These are phyloP conservation scores for Halichoerus grypus DNA, from an alignment of 2,113 vertebrate genomes.

Conservation along the genomic window DNA sequence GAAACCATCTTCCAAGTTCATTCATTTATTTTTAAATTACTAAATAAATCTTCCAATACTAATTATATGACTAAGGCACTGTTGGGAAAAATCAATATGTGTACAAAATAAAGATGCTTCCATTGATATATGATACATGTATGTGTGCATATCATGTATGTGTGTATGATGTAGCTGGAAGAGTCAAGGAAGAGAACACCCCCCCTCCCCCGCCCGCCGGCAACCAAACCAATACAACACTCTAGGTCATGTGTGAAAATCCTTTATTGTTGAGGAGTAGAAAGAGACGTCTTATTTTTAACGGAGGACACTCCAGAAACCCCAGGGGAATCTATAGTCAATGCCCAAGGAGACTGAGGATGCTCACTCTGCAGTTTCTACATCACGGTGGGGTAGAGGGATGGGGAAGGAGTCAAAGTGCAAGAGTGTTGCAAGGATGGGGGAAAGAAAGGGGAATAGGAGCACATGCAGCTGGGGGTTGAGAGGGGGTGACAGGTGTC, in stretches of 20 bases:
- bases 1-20: constrained; percentile 18
- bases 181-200: constrained; percentile 20
- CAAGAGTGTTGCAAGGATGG: not conserved
- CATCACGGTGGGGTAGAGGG: not conserved
- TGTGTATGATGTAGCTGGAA: not conserved
- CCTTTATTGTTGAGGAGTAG: constrained; percentile 72
- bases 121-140: not conserved
- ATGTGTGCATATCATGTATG: not conserved
- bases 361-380: not conserved
- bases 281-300: not conserved
- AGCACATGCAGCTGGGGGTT: not conserved
- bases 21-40: constrained; percentile 33
- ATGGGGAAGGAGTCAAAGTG: not conserved
- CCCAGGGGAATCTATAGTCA: not conserved
- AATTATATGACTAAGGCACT: constrained; percentile 19
- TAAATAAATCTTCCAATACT: constrained; percentile 5
- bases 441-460: not conserved
- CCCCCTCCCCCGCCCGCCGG: too few relatives aligned
- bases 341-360: not conserved
- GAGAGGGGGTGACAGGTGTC: not conserved
- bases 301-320: not conserved
- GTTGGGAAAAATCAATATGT: not conserved
- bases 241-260: constrained; percentile 57
- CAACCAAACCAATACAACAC: not conserved
- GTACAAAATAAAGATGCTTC: constrained; percentile 31